Evolutionary conservation across 2,113 vertebrate genomes (phyloP).

Genomic region (Phyllostomus hastatus): DNA sequence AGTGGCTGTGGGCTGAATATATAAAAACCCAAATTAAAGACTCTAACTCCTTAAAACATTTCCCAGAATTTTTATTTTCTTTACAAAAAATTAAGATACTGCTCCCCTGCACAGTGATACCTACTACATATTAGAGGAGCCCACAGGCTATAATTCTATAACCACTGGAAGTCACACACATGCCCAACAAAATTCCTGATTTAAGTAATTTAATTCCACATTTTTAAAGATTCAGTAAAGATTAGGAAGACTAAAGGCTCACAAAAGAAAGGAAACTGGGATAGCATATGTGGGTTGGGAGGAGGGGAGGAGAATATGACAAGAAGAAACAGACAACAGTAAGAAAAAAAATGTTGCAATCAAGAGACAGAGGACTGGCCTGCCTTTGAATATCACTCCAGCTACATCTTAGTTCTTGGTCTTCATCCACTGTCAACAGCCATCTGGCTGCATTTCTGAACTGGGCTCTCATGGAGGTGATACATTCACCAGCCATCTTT

Average conservation of each 20-base stretch:
- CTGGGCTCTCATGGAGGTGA: constrained; percentile 70
- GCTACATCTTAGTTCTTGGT: constrained; percentile 77
- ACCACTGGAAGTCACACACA: constrained; percentile 55
- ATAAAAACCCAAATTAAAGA: constrained; percentile 54
- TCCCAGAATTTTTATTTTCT: constrained; percentile 39
- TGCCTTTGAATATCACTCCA: constrained; percentile 75
- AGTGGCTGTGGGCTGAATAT: background rate
- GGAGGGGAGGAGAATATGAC: constrained; percentile 66
- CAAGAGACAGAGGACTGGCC: constrained; percentile 76
- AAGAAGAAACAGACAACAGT: constrained; percentile 70
- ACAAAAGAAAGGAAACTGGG: constrained; percentile 69
- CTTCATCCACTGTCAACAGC: constrained; percentile 78
- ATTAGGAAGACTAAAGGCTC: constrained; percentile 66
- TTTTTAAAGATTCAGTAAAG: constrained; percentile 65
- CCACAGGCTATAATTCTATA: constrained; percentile 46
- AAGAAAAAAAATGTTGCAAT: constrained; percentile 72
- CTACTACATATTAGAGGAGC: constrained; percentile 25
- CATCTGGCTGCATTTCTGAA: constrained; percentile 78
- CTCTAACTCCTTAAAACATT: constrained; percentile 39
- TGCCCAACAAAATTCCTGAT: constrained; percentile 43
- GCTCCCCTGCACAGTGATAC: constrained; percentile 12
- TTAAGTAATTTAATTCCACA: constrained; percentile 63
- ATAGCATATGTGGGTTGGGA: constrained; percentile 70
- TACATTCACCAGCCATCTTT: constrained; percentile 77
- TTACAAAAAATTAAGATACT: constrained; percentile 27